A percentile compares a stretch with the other conserved stretches of the same genome.
These are phyloP conservation scores for Leptinotarsa lineolata DNA, from an alignment of 1,140 invertebrate species.

Conservation along the genomic window DNA sequence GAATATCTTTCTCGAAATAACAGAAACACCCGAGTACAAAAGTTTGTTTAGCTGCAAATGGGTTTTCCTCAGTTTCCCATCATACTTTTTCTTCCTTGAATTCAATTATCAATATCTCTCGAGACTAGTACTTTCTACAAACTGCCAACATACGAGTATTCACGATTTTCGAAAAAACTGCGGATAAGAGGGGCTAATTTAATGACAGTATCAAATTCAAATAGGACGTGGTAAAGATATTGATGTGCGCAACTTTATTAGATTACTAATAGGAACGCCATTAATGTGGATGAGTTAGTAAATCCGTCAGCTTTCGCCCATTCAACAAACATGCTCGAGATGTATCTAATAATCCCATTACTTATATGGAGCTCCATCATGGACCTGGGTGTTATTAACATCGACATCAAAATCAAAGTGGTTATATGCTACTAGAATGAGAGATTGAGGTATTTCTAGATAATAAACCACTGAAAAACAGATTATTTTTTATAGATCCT, in stretches of 20 bases:
- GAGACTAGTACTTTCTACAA: not conserved
- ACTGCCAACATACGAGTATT: too few species aligned
- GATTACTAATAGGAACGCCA: not conserved
- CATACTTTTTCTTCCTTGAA: too few species aligned
- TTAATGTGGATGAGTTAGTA: slow-evolving; percentile 6
- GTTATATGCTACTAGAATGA: not conserved
- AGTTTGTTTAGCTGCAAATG: too few species aligned
- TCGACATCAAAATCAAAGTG: slow-evolving; percentile 1
- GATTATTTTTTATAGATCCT: too few species aligned
- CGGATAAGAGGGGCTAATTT: not conserved
- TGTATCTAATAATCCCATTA: slow-evolving; percentile 1
- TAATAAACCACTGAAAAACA: too few species aligned
- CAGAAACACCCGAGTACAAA: too few species aligned
- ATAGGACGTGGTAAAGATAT: not conserved
- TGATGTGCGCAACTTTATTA: not conserved
- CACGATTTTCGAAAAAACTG: not conserved
- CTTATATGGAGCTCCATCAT: not conserved
- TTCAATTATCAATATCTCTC: too few species aligned
- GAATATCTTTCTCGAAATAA: too few species aligned
- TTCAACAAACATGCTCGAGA: slow-evolving; percentile 1
- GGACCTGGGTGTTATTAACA: not conserved
- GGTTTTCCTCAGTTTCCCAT: too few species aligned
- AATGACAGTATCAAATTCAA: not conserved
- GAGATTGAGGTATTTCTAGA: too few species aligned
- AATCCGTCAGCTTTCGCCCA: slow-evolving; percentile 7